These are phyloP conservation scores for Capitella teleta DNA, from an alignment of 1,140 invertebrate species.

Conservation along the genomic window DNA sequence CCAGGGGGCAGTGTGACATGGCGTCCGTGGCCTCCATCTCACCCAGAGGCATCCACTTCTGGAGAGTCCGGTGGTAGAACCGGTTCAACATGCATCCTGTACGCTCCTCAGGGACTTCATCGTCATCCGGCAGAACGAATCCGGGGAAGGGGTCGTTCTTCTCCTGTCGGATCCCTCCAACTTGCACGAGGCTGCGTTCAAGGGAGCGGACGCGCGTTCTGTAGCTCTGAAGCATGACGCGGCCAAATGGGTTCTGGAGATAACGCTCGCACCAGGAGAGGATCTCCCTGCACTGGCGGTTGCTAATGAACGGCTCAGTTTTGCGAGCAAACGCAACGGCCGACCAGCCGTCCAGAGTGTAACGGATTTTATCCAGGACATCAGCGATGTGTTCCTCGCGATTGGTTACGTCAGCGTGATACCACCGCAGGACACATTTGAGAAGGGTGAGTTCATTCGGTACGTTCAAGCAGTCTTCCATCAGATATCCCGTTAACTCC, in stretches of 20 bases:
- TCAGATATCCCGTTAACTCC: constrained; percentile 16
- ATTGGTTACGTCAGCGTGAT: constrained; percentile 14
- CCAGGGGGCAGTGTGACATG: constrained; percentile 13
- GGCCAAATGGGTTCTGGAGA: constrained; percentile 14
- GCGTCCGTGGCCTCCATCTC: constrained; percentile 3
- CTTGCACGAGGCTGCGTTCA: constrained; percentile 16
- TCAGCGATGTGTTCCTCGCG: constrained; percentile 14
- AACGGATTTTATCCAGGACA: constrained; percentile 19
- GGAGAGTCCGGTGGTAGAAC: constrained; percentile 17
- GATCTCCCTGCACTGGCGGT: constrained; percentile 17
- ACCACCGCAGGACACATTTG: constrained; percentile 18
- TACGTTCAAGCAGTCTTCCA: constrained; percentile 15
- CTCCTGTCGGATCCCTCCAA: constrained; percentile 16
- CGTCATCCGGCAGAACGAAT: constrained; percentile 9
- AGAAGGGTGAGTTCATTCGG: constrained; percentile 17
- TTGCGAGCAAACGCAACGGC: constrained; percentile 15
- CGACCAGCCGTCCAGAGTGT: constrained; percentile 17
- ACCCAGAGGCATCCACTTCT: constrained; percentile 19
- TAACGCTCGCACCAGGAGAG: constrained; percentile 14
- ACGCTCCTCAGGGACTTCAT: constrained; percentile 1
- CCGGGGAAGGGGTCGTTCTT: constrained; percentile 6
- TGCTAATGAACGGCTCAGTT: constrained; percentile 15
- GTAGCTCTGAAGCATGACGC: constrained; percentile 14
- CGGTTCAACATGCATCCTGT: constrained; percentile 15
- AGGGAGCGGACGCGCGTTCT: constrained; percentile 16